Percentiles rank a stretch among this genome's conserved stretches.
phyloP scores from a whole-genome alignment of 2,888 invertebrate genomes.

The Barypeithes pellucidus region DNA sequence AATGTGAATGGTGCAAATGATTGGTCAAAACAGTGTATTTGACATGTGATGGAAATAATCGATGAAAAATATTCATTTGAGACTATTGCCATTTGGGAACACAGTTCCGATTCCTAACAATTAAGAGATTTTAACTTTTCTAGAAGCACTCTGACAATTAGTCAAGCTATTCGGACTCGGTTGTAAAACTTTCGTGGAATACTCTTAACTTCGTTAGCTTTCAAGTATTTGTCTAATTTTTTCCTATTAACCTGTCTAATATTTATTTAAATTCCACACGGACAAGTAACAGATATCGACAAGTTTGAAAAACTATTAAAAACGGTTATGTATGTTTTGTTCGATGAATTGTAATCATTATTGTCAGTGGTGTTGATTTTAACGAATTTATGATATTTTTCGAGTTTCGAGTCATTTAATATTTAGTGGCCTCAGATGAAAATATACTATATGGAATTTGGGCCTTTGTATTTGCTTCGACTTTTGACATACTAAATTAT shows the following conservation, averaged over 20 bases:
- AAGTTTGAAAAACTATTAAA: slow-evolving; percentile 21
- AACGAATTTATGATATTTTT: too few relatives aligned
- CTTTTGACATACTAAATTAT: too few relatives aligned
- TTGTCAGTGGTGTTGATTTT: not conserved
- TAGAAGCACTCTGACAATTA: slow-evolving; percentile 35
- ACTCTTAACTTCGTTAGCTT: slow-evolving; percentile 37
- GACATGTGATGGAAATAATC: too few relatives aligned
- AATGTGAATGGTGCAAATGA: too few relatives aligned
- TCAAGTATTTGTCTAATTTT: slow-evolving; percentile 33
- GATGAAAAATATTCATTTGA: too few relatives aligned
- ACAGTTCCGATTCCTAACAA: not conserved
- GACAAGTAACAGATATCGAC: slow-evolving; percentile 7
- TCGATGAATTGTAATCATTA: not conserved
- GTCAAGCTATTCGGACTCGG: slow-evolving; percentile 32
- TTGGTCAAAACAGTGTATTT: too few relatives aligned
- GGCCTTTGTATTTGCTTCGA: too few relatives aligned
- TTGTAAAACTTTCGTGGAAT: slow-evolving; percentile 34
- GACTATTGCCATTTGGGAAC: not conserved
- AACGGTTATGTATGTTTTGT: slow-evolving; percentile 20
- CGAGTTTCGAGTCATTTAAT: too few relatives aligned
- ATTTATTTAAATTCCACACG: slow-evolving; percentile 17
- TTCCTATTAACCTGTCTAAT: not conserved
- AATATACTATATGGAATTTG: too few relatives aligned
- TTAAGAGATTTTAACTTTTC: slow-evolving; percentile 30
- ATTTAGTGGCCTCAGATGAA: too few relatives aligned